Evolutionary conservation across 2,797 vertebrate genomes (phyloP).

Genomic region (Phoebastria nigripes): DNA sequence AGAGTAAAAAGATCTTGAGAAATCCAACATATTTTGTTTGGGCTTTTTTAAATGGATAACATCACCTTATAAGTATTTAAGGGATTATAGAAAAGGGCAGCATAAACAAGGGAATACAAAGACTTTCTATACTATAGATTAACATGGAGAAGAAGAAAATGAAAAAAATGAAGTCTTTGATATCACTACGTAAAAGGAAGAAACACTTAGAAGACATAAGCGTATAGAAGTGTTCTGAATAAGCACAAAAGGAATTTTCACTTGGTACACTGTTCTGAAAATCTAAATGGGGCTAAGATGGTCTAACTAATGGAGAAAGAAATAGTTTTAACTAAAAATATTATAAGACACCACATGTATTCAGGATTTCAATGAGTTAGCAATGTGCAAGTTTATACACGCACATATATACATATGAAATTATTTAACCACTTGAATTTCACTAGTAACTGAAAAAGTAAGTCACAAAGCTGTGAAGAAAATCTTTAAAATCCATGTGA

Average conservation of each 20-base stretch:
- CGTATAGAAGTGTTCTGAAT: neutral
- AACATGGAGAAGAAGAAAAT: neutral
- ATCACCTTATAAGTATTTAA: neutral
- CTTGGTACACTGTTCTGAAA: neutral
- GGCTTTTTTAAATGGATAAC: neutral
- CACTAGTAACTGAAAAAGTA: neutral
- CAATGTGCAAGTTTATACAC: neutral
- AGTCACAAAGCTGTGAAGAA: neutral
- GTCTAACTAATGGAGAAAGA: neutral
- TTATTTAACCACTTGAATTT: neutral
- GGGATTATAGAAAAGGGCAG: neutral
- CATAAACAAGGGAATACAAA: neutral
- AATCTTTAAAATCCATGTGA: neutral
- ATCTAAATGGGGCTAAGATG: neutral
- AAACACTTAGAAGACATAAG: neutral
- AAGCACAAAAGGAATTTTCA: neutral
- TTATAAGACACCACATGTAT: neutral
- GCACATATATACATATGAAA: fast-evolving
- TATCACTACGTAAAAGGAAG: neutral
- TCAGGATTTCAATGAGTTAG: neutral
- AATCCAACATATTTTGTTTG: neutral
- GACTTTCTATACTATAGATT: neutral
- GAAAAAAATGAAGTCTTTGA: neutral
- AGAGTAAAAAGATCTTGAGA: neutral
- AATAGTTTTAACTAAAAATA: neutral